Conservation (phyloP, 2,797 vertebrate genomes). For the Oreortyx pictus region DNA sequence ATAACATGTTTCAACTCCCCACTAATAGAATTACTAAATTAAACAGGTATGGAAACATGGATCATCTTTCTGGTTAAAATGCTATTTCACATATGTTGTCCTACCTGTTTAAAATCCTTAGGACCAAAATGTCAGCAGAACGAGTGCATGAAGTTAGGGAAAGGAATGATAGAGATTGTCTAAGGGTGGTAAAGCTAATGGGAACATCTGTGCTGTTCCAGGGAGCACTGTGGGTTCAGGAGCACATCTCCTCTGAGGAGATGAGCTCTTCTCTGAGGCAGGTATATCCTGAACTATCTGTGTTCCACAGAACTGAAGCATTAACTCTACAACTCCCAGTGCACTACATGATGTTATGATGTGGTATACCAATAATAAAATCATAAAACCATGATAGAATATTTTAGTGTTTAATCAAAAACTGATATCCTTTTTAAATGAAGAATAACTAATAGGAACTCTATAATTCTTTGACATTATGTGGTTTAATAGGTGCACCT, state of each 20-base stretch:
- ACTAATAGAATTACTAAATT: not conserved
- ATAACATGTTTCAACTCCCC: not conserved
- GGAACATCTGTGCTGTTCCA: too few species aligned
- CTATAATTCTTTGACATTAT: not conserved
- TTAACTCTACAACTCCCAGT: too few species aligned
- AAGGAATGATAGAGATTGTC: not conserved
- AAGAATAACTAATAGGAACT: not conserved
- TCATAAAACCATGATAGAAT: too few species aligned
- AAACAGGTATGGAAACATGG: not conserved
- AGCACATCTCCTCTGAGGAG: not conserved
- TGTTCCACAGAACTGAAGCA: too few species aligned
- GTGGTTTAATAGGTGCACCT: not conserved
- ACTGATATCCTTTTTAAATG: not conserved
- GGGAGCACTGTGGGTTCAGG: not conserved
- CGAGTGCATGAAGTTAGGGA: not conserved
- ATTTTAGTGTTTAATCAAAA: not conserved
- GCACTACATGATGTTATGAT: too few species aligned
- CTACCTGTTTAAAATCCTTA: not conserved
- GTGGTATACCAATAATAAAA: too few species aligned
- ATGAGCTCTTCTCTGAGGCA: too few species aligned
- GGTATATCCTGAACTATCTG: too few species aligned
- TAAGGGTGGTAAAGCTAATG: too few species aligned
- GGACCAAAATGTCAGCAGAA: not conserved
- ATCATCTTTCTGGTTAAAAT: not conserved
- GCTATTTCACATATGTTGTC: not conserved